These are phyloP conservation scores for Lophotriccus pileatus DNA, from an alignment of 2,797 vertebrate species.

Conservation along the genomic window DNA sequence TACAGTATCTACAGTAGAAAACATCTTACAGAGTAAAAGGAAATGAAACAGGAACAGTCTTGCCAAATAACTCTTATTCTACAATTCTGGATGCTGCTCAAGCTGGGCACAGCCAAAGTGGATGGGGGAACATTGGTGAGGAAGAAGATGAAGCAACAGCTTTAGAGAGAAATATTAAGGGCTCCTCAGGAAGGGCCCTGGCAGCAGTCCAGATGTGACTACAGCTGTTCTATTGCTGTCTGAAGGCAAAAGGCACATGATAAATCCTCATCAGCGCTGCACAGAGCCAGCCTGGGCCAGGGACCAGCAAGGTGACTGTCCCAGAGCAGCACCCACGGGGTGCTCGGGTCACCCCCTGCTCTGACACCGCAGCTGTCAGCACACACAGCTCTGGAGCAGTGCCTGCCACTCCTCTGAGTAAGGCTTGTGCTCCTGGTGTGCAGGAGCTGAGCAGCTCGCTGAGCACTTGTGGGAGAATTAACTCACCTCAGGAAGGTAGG, in stretches of 20 bases:
- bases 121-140: not conserved
- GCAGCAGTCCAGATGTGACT: not conserved
- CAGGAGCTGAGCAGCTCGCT: not conserved
- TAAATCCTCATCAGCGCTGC: not conserved
- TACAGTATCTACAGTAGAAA: conserved; percentile 62
- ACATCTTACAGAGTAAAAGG: not conserved
- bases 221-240: conserved; percentile 7
- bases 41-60: not conserved
- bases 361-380: not conserved
- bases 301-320: not conserved
- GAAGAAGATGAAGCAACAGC: not conserved
- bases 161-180: not conserved
- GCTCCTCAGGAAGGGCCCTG: not conserved
- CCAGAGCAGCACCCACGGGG: not conserved
- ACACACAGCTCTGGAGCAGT: fast-evolving
- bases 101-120: not conserved
- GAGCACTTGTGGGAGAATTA: not conserved
- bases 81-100: not conserved
- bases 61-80: not conserved
- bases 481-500: not conserved
- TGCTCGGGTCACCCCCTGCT: not conserved
- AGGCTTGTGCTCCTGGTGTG: not conserved
- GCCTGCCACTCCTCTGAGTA: not conserved
- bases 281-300: not conserved
- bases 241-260: conserved; percentile 31